A percentile compares a stretch with the other conserved stretches of the same genome.
These are phyloP conservation scores for Argopecten irradians DNA, from an alignment of 1,140 invertebrate species.

Conservation along the genomic window DNA sequence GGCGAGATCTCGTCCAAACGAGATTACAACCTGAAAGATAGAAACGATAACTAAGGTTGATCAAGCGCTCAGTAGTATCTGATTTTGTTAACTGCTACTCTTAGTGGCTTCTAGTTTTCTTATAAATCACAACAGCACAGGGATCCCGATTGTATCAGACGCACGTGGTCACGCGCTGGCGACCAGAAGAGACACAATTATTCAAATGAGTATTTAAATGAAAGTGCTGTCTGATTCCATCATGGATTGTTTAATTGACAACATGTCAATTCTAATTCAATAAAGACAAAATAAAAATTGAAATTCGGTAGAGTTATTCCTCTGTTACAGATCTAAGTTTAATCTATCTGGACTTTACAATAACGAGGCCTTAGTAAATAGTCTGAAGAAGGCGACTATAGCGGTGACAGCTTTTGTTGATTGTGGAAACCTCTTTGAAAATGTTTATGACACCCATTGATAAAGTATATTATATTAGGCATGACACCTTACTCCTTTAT, in stretches of 20 bases:
- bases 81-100: background rate
- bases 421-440: background rate
- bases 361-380: background rate
- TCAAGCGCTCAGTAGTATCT: background rate
- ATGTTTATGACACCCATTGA: background rate
- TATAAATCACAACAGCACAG: background rate
- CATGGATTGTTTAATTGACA: background rate
- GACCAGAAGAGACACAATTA: slow-evolving; percentile 12
- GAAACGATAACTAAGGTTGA: slow-evolving; percentile 2
- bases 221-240: background rate
- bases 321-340: background rate
- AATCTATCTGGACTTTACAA: background rate
- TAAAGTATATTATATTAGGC: background rate
- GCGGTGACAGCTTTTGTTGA: background rate
- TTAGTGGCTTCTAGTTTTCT: background rate
- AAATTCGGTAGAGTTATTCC: background rate
- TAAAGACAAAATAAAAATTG: background rate
- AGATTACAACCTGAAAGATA: background rate
- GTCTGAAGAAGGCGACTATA: background rate
- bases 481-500: background rate
- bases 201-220: slow-evolving; percentile 18
- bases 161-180: slow-evolving; percentile 18
- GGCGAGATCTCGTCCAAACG: slow-evolving; percentile 4
- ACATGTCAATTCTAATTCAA: background rate
- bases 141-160: background rate